Conservation (phyloP, 2,113 vertebrate species). For the Myotis brandtii region DNA sequence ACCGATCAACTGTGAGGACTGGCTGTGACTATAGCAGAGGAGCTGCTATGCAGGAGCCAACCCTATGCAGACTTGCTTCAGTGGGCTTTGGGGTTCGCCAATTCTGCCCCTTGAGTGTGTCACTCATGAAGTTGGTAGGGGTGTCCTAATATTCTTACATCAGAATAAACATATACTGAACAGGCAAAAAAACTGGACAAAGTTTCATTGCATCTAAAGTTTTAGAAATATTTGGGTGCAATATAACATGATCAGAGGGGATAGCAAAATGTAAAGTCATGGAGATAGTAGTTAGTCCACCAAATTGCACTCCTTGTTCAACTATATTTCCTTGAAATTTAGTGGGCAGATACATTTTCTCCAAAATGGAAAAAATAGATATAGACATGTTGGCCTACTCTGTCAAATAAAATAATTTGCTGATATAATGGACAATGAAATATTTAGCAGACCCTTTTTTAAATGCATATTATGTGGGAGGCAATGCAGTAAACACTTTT, state of each 20-base stretch:
- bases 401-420: background rate
- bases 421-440: background rate
- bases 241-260: background rate
- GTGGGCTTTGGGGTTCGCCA: background rate
- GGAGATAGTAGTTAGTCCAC: background rate
- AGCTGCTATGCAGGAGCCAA: background rate
- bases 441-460: background rate
- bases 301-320: background rate
- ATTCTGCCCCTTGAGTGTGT: background rate
- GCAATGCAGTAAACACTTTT: background rate
- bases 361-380: slow-evolving; percentile 13
- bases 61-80: background rate
- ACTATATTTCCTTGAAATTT: slow-evolving; percentile 24
- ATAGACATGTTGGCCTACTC: background rate
- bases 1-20: background rate
- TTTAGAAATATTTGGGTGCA: background rate
- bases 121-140: background rate
- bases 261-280: background rate
- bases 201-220: background rate
- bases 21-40: background rate
- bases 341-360: background rate
- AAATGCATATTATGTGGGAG: background rate
- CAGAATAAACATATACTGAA: background rate
- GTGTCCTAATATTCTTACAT: background rate
- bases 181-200: background rate